Evolutionary conservation across 1,140 invertebrate genomes (phyloP).

Genomic region (Rhyzopertha dominica): DNA sequence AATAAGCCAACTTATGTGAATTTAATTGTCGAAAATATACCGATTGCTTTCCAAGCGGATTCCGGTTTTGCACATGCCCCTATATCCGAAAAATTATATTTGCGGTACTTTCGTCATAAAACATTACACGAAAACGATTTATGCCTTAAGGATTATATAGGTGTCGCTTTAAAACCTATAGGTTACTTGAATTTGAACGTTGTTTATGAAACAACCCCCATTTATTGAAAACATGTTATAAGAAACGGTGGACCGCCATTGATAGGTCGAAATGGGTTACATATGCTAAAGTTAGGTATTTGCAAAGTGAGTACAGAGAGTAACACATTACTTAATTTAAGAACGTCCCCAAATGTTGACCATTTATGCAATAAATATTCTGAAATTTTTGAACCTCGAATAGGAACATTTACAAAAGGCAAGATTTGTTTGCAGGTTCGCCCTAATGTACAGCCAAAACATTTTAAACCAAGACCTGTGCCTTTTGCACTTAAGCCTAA

Average conservation of each 20-base stretch:
- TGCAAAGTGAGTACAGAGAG: slow-evolving; percentile 41
- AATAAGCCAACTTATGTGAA: slow-evolving; percentile 20
- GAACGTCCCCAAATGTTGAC: too few species aligned
- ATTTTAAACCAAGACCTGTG: too few species aligned
- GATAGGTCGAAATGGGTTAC: slow-evolving; percentile 22
- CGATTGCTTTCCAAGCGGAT: slow-evolving; percentile 16
- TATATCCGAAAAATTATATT: slow-evolving; percentile 21
- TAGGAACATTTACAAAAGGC: too few species aligned
- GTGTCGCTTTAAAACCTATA: slow-evolving; percentile 14
- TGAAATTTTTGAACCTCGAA: too few species aligned
- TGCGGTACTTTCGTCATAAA: slow-evolving; percentile 17
- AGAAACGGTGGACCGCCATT: slow-evolving; percentile 26
- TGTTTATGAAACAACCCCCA: slow-evolving; percentile 4
- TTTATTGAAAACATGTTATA: slow-evolving; percentile 19
- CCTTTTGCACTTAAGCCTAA: too few species aligned
- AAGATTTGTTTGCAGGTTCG: too few species aligned
- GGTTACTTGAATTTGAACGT: slow-evolving; percentile 13
- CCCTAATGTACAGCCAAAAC: too few species aligned
- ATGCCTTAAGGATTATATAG: slow-evolving; percentile 12
- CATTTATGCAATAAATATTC: too few species aligned
- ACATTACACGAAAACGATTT: slow-evolving; percentile 16
- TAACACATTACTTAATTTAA: slow-evolving; percentile 32
- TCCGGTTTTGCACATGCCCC: slow-evolving; percentile 16
- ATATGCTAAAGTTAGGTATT: slow-evolving; percentile 30
- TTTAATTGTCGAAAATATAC: slow-evolving; percentile 13